A percentile compares a stretch with the other conserved stretches of the same genome.
phyloP scores from a whole-genome alignment of 2,888 invertebrate species.

The Caenorhabditis zanzibari region DNA sequence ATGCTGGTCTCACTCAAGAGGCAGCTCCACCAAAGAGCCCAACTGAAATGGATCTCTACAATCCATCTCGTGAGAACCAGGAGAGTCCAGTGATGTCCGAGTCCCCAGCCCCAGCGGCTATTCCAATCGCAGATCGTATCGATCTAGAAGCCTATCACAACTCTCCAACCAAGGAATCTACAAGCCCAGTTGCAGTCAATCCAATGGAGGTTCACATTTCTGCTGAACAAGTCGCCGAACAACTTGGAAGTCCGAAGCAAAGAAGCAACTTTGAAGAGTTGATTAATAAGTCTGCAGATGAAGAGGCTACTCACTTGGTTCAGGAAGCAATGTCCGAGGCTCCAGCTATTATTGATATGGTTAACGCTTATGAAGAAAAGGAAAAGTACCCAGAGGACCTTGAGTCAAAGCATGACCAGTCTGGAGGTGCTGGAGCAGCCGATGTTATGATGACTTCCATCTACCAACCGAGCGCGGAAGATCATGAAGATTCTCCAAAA shows the following conservation, averaged over 20 bases:
- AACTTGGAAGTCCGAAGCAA: background rate
- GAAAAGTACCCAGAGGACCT: conserved; percentile 21
- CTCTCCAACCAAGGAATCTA: conserved; percentile 48
- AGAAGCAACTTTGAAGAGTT: conserved; percentile 26
- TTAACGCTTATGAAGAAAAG: conserved; percentile 36
- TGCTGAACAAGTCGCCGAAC: conserved; percentile 33
- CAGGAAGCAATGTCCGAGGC: conserved; percentile 40
- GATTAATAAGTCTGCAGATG: conserved; percentile 30
- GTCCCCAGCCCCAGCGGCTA: background rate
- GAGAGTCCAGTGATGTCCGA: conserved; percentile 31
- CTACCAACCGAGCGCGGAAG: conserved; percentile 32
- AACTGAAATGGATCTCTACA: conserved; percentile 40
- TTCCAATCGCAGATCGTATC: conserved; percentile 33
- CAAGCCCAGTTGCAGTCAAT: conserved; percentile 37
- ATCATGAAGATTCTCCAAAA: conserved; percentile 22
- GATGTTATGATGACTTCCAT: conserved; percentile 53
- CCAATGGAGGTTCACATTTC: conserved; percentile 9
- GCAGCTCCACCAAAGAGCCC: conserved; percentile 11
- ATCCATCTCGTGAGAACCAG: conserved; percentile 30
- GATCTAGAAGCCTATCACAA: conserved; percentile 41
- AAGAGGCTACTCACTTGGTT: conserved; percentile 35
- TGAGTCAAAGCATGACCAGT: conserved; percentile 19
- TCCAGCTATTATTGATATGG: conserved; percentile 50
- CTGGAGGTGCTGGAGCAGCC: background rate
- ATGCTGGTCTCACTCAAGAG: background rate